phyloP scores from a whole-genome alignment of 2,888 invertebrate species.

The Caenorhabditis macrosperma region DNA sequence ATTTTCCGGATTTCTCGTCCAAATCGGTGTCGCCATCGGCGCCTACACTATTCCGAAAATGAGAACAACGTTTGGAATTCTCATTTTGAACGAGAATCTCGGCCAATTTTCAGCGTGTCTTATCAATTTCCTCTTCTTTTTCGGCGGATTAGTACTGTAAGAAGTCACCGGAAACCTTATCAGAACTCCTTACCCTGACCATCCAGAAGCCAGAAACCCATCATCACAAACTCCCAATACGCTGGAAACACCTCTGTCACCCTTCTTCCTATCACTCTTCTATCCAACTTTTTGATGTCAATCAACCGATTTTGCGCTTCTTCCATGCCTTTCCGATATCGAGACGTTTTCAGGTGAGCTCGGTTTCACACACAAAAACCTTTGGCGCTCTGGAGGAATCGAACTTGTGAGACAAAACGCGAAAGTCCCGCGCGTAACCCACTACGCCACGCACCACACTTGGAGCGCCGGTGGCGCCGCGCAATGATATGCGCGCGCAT shows the following conservation, averaged over 20 bases:
- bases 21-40: slow-evolving; percentile 2
- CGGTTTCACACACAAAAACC: too few species aligned
- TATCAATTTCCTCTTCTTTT: slow-evolving; percentile 18
- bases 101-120: slow-evolving; percentile 16
- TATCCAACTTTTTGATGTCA: slow-evolving; percentile 13
- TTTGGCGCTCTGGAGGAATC: too few species aligned
- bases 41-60: slow-evolving; percentile 16
- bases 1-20: slow-evolving; percentile 5
- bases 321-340: slow-evolving; percentile 31
- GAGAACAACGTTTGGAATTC: slow-evolving; percentile 13
- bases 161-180: too few species aligned
- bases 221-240: slow-evolving; percentile 9
- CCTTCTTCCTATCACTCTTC: slow-evolving; percentile 21
- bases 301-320: slow-evolving; percentile 40
- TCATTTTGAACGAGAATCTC: slow-evolving; percentile 26
- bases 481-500: too few species aligned
- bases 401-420: too few species aligned
- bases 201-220: not conserved
- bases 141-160: slow-evolving; percentile 18
- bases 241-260: slow-evolving; percentile 28
- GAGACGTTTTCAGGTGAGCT: slow-evolving; percentile 18
- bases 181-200: too few species aligned
- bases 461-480: too few species aligned
- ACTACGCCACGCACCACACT: too few species aligned
- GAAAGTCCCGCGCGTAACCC: too few species aligned